Base-by-base conservation (phyloP, 2,888 invertebrate genomes). In the Chymomyza amoena region DNA sequence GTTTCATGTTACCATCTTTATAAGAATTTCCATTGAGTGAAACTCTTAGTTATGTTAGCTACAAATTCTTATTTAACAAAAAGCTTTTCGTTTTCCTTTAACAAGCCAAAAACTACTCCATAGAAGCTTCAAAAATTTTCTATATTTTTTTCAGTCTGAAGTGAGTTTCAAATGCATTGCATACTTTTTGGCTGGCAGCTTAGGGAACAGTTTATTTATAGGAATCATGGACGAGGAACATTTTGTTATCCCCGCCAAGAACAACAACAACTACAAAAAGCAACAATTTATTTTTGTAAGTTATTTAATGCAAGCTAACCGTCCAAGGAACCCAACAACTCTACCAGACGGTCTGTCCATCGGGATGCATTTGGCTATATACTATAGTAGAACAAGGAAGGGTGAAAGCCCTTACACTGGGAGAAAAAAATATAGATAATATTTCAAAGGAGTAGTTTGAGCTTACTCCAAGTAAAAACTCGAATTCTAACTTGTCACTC, bases 331-430 rank as follows among this genome's bases (percentile, higher is more conserved):
- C 16, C 18, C 18, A 9, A 1, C 20, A 54, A 54, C 39, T 45
- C 39, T 13, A 15, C 13, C 39, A 45, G 39, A n/a, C 39, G 13
- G 13, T 45, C 7, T 54, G 61, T 64, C 69, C 69, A 77, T 70
- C 72, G 72, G 72, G 69, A 66, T 75, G 81, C 80, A 76, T 68
- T 68, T 67, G 18, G 54, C 20, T 54, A 20, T 54, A 45, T 45
- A n/a, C n/a, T n/a, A n/a, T n/a, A n/a, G n/a, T n/a, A 45, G 13
- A 6, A 13, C 39, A 13, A 45, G 39, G 13, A 13, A 13, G 39
- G 39, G 39, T 45, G 39, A 13, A 45, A 45, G 39, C 62, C 63
- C 64, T 61, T n/a, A 7, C 62, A 45, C 28, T 59, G 5, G 54
- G 18, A 56, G 51, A 18, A 18, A 59, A 65, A 70, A 32, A 32